Evolutionary conservation across 2,797 vertebrate species (phyloP).

Genomic region (Petrocephalus schoutedeni): DNA sequence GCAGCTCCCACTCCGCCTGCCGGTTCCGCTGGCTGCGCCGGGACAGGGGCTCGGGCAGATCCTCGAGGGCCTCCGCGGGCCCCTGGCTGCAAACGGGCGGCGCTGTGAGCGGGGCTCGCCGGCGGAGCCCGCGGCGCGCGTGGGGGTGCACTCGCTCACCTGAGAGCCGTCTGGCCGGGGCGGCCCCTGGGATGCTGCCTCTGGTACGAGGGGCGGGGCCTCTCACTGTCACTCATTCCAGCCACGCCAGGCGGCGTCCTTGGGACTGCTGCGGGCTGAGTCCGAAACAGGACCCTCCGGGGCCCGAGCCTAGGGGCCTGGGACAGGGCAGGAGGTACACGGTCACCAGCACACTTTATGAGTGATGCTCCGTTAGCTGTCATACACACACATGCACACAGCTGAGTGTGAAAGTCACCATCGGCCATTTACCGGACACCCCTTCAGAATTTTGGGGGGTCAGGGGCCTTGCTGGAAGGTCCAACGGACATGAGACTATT

Average conservation of each 20-base stretch:
- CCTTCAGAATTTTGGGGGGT: neutral
- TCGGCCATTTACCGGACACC: neutral
- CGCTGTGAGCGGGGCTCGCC: neutral
- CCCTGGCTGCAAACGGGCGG: conserved; percentile 9
- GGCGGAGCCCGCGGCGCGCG: neutral
- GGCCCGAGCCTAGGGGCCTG: conserved; percentile 48
- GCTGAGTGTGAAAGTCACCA: neutral
- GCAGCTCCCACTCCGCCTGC: conserved; percentile 68
- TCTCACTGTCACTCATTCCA: neutral
- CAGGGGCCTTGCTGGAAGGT: neutral
- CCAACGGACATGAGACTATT: neutral
- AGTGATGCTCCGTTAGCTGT: neutral
- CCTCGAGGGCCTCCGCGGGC: conserved; percentile 30
- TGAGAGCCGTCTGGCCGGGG: conserved; percentile 12
- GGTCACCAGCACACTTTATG: neutral
- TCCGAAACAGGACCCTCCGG: conserved; percentile 62
- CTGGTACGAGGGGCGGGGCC: neutral
- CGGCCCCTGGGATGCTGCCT: conserved; percentile 16
- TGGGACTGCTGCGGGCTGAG: conserved; percentile 62
- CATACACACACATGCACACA: neutral
- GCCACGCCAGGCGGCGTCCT: conserved; percentile 39
- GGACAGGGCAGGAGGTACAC: neutral
- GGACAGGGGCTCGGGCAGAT: conserved; percentile 48
- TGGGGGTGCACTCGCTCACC: conserved; percentile 32
- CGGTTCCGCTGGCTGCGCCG: conserved; percentile 58